Conservation (phyloP, 2,113 vertebrate genomes). For the Turdus rufiventris region DNA sequence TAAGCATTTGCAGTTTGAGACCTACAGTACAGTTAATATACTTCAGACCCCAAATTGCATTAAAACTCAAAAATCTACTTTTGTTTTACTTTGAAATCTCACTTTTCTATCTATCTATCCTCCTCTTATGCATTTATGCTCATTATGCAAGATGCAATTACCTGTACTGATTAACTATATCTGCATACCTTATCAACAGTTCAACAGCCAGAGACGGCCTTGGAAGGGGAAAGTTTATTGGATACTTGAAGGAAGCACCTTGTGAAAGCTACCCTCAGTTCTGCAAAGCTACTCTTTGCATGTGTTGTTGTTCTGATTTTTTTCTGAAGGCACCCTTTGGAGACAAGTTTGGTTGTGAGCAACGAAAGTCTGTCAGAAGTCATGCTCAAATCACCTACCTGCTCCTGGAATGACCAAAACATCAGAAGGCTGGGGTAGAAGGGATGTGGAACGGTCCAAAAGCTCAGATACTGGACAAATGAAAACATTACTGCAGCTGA, state of each 20-base stretch:
- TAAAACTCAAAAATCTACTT: not conserved
- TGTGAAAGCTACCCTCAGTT: not conserved
- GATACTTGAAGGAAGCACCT: not conserved
- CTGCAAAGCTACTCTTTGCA: not conserved
- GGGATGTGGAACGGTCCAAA: not conserved
- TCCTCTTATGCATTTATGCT: not conserved
- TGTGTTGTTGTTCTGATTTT: not conserved
- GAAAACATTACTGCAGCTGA: slow-evolving; percentile 19
- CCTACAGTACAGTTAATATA: not conserved
- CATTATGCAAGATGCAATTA: not conserved
- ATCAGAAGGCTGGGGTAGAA: not conserved
- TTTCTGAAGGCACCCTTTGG: not conserved
- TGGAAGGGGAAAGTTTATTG: not conserved
- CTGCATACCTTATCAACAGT: not conserved
- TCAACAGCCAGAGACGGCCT: not conserved
- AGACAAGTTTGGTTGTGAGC: not conserved
- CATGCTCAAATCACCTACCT: not conserved
- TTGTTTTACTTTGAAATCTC: not conserved
- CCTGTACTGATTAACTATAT: not conserved
- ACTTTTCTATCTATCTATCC: not conserved
- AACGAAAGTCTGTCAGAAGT: not conserved
- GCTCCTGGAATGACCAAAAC: not conserved
- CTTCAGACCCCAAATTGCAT: not conserved
- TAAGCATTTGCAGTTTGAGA: not conserved
- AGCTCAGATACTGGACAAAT: not conserved